Evolutionary conservation across 2,113 vertebrate species (phyloP), one percentile per base, ranked within the genome.

Genomic region (Sula dactylatra): DNA sequence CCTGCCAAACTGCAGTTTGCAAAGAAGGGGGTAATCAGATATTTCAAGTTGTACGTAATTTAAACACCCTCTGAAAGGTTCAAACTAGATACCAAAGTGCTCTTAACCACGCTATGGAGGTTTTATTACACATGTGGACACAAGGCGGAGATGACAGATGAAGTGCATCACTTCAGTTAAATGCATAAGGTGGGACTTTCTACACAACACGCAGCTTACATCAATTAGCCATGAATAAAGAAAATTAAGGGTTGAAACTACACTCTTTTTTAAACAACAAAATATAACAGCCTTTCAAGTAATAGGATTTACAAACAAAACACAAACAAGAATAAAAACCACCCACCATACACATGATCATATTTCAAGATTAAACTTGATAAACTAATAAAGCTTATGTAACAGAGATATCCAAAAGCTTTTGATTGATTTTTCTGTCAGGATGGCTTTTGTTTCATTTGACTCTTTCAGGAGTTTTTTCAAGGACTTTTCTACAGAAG

Each of bases 51-150:
- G 27, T 20, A 65, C 26, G 38, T 7, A 72, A 61, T 38, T 82
- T 65, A 58, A 74, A 64, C 4, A 3, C 29, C 22, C 15, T 71
- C 61, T 45, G 47, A 85, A 82, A 71, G 7, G 32, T 42, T 90
- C 38, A 58, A 36, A 66, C 16, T 31, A 44, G 83, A 16, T 18
- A 73, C 10, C 29, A 54, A 40, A 54, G 10, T 16, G 31, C 67
- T 61, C 34, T 62, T 38, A 72, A 56, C 8, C 16, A 52, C 0
- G 0, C 21, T 34, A 4, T 1, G 11, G 13, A 67, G 21, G 6
- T 49, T 80, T 91, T 49, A 62, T 34, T 58, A 55, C 0, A 4
- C 5, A 10, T 21, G 26, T 58, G 16, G 45, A 90, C 55, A 64
- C 7, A 67, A 10, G 14, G 61, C 27, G 34, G 70, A 78, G 78